phyloP scores from a whole-genome alignment of 1,140 invertebrate species.

The Pachypeltis micranthus region DNA sequence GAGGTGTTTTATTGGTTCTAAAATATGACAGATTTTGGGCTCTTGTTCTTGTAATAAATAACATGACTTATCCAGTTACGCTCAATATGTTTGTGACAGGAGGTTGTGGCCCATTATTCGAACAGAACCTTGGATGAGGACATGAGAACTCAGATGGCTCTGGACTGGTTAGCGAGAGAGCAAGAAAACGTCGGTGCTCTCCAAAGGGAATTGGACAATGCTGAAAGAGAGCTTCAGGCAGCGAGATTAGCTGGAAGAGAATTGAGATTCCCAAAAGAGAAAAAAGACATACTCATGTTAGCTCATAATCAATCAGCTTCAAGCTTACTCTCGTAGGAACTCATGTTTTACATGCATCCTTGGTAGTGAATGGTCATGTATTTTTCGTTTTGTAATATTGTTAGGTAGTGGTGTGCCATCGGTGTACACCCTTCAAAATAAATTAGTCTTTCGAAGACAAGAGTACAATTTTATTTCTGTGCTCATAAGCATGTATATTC shows the following conservation, averaged over 20 bases:
- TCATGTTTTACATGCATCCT: not conserved
- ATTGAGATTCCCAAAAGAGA: constrained; percentile 87
- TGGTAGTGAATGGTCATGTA: not conserved
- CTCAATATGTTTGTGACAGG: not conserved
- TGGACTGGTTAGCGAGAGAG: constrained; percentile 87
- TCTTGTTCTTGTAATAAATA: too few relatives aligned
- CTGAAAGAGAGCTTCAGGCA: constrained; percentile 79
- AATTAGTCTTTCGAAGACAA: too few relatives aligned
- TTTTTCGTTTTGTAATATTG: too few relatives aligned
- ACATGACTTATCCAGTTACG: too few relatives aligned
- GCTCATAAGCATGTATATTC: too few relatives aligned
- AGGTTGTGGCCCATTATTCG: constrained; percentile 85
- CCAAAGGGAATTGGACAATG: constrained; percentile 62
- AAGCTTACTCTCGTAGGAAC: not conserved
- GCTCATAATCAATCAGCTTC: constrained; percentile 54
- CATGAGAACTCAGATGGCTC: constrained; percentile 90
- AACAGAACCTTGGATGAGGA: constrained; percentile 81
- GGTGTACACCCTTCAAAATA: too few relatives aligned
- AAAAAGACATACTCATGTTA: constrained; percentile 83
- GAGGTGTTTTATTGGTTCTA: too few relatives aligned
- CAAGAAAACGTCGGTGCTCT: constrained; percentile 71
- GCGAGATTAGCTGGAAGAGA: constrained; percentile 80
- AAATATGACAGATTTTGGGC: too few relatives aligned
- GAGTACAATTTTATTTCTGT: too few relatives aligned
- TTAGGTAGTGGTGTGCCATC: too few relatives aligned